phyloP scores from a whole-genome alignment of 1,140 invertebrate species.

The Potamilus streckersoni region DNA sequence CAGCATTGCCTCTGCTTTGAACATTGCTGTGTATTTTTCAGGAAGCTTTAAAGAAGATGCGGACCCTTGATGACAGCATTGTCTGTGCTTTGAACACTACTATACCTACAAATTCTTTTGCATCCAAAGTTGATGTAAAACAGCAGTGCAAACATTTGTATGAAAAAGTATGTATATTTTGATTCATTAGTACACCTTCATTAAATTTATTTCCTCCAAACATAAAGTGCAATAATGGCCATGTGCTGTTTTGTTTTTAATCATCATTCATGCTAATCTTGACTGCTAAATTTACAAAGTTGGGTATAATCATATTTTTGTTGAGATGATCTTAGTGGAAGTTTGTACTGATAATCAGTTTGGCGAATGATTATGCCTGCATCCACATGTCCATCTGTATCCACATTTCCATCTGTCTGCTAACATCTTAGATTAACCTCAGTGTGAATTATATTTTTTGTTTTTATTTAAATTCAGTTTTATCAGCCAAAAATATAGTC shows the following conservation, averaged over 20 bases:
- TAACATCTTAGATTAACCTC: too few species aligned
- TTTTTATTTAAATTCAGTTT: too few species aligned
- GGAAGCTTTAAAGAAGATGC: constrained; percentile 87
- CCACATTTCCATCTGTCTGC: too few species aligned
- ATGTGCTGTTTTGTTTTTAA: not conserved
- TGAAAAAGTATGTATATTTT: constrained; percentile 75
- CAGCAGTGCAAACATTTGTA: constrained; percentile 82
- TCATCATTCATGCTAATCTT: not conserved
- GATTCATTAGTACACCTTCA: not conserved
- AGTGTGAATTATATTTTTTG: too few species aligned
- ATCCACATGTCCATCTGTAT: too few species aligned
- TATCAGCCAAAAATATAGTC: too few species aligned
- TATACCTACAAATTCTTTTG: constrained; percentile 89
- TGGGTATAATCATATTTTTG: not conserved
- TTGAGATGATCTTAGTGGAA: constrained; percentile 1
- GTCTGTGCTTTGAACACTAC: constrained; percentile 87
- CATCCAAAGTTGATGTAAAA: constrained; percentile 77
- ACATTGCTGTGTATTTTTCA: constrained; percentile 67
- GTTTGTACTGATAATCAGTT: not conserved
- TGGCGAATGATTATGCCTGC: not conserved
- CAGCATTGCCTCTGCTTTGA: not conserved
- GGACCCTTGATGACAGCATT: constrained; percentile 89
- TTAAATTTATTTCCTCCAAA: not conserved
- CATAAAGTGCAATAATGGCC: not conserved
- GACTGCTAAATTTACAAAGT: not conserved